A percentile compares a stretch with the other conserved stretches of the same genome.
These are phyloP conservation scores for Dione juno DNA, from an alignment of 2,888 invertebrate genomes.

Conservation along the genomic window DNA sequence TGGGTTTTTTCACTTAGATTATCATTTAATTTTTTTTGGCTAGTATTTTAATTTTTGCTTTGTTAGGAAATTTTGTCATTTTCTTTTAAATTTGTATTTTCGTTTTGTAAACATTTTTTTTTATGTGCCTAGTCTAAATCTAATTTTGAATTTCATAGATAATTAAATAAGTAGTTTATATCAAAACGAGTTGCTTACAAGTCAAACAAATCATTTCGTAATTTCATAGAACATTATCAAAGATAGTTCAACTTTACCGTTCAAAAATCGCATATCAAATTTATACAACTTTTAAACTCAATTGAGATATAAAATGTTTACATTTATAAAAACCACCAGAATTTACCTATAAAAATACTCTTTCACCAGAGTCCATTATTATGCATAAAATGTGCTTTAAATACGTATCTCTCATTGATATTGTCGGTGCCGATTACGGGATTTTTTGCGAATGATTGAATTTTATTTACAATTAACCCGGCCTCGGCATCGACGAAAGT, in stretches of 20 bases:
- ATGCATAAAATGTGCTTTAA: constrained; percentile 58
- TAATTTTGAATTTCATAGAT: not conserved
- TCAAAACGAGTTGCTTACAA: not conserved
- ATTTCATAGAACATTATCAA: too few species aligned
- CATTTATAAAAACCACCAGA: constrained; percentile 47
- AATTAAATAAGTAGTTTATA: not conserved
- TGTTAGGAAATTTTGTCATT: too few species aligned
- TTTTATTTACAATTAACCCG: constrained; percentile 83
- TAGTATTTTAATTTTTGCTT: too few species aligned
- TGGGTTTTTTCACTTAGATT: not conserved
- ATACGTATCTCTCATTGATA: constrained; percentile 73
- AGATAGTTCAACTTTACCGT: not conserved
- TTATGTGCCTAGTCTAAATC: not conserved
- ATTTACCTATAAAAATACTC: constrained; percentile 50
- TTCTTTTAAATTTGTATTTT: not conserved
- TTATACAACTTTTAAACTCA: constrained; percentile 32
- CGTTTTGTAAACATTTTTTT: not conserved
- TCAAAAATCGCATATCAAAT: constrained; percentile 3
- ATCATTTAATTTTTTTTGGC: too few species aligned
- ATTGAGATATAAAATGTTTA: constrained; percentile 45
- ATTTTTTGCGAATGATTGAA: constrained; percentile 82
- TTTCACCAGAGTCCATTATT: constrained; percentile 52
- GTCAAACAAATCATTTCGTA: too few species aligned
- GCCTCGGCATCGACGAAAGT: constrained; percentile 71
- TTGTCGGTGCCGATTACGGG: constrained; percentile 75